Percentiles rank a stretch among this genome's conserved stretches.
These are phyloP conservation scores for Syngnathus scovelli DNA, from an alignment of 2,113 vertebrate species.

Conservation along the genomic window DNA sequence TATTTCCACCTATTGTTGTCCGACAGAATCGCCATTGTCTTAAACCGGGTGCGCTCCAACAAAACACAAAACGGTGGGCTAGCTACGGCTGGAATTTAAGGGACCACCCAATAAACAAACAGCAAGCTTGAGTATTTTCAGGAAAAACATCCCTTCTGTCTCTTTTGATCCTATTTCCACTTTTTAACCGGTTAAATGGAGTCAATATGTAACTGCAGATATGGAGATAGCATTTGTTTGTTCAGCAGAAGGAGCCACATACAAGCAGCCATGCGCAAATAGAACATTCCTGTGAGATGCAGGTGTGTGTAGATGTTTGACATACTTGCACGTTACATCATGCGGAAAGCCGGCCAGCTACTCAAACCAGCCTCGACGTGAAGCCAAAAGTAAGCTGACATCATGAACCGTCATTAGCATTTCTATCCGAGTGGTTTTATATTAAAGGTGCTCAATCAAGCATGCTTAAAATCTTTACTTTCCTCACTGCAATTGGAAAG, in stretches of 20 bases:
- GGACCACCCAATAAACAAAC: constrained; percentile 64
- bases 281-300: constrained; percentile 21
- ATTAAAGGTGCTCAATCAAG: too few relatives aligned
- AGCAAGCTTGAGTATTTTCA: constrained; percentile 9
- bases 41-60: constrained; percentile 55
- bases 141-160: not conserved
- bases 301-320: constrained; percentile 30
- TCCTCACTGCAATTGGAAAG: not conserved
- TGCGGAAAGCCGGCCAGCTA: not conserved
- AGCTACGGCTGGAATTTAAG: constrained; percentile 50
- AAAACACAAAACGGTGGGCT: constrained; percentile 48
- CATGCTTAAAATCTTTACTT: too few relatives aligned
- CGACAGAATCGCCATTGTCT: constrained; percentile 64
- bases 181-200: constrained; percentile 45
- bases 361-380: not conserved
- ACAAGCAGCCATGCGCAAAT: not conserved
- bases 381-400: constrained; percentile 20
- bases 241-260: constrained; percentile 5
- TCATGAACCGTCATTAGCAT: constrained; percentile 29
- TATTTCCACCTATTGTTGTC: constrained; percentile 68
- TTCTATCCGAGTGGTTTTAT: constrained; percentile 11
- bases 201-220: constrained; percentile 23
- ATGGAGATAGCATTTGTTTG: constrained; percentile 26
- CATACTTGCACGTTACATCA: constrained; percentile 25
- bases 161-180: constrained; percentile 7